Percentiles rank a stretch among this genome's conserved stretches.
These are phyloP conservation scores for Sander vitreus DNA, from an alignment of 2,113 vertebrate genomes.

Conservation along the genomic window DNA sequence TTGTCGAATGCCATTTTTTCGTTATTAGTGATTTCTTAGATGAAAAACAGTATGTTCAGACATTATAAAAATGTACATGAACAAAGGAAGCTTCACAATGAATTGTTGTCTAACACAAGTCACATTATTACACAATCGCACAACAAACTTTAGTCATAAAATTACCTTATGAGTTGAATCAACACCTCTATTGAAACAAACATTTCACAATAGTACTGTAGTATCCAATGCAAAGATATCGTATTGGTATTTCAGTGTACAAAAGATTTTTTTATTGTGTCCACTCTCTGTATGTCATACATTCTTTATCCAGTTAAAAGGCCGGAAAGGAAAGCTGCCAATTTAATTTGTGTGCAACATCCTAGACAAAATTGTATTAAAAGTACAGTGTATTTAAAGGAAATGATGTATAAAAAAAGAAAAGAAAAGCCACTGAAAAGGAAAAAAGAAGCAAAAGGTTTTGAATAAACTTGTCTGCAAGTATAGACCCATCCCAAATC, in stretches of 20 bases:
- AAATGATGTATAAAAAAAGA: neutral
- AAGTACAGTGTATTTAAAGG: neutral
- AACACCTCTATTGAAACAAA: neutral
- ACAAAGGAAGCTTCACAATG: neutral
- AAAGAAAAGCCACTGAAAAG: neutral
- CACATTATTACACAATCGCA: neutral
- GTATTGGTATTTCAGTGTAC: neutral
- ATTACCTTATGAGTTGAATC: neutral
- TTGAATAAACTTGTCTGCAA: neutral
- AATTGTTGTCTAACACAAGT: neutral
- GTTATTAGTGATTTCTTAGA: neutral
- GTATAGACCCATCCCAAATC: neutral
- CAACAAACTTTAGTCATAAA: neutral
- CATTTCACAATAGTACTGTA: neutral
- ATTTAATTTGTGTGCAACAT: constrained; percentile 14
- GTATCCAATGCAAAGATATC: neutral
- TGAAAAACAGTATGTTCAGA: neutral
- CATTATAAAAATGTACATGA: neutral
- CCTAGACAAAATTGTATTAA: constrained; percentile 1
- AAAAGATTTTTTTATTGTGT: neutral
- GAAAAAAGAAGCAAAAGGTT: constrained; percentile 7
- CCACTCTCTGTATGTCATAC: neutral
- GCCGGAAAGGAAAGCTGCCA: neutral
- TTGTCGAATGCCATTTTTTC: neutral
- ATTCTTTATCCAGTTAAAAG: constrained; percentile 24